Evolutionary conservation across 2,113 vertebrate genomes (phyloP).

Genomic region (Paradoxurus hermaphroditus): DNA sequence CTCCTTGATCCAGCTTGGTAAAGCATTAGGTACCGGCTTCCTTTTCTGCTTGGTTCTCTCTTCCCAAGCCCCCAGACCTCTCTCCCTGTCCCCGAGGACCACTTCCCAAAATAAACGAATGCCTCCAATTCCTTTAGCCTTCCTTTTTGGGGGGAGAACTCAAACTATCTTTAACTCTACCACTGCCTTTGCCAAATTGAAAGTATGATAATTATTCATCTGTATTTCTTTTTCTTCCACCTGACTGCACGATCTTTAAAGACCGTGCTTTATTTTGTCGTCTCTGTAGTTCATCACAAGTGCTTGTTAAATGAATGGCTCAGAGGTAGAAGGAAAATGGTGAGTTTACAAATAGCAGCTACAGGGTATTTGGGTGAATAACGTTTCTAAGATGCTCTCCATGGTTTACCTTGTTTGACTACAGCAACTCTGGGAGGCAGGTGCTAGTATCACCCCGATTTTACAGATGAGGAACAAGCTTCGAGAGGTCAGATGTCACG

Average conservation of each 20-base stretch:
- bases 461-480: not conserved
- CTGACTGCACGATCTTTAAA: not conserved
- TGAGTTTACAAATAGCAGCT: not conserved
- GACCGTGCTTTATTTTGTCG: not conserved
- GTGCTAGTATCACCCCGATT: not conserved
- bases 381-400: too few relatives aligned
- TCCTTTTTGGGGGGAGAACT: not conserved
- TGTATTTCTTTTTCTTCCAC: not conserved
- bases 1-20: rapidly evolving
- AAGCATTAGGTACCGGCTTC: rapidly evolving
- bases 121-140: not conserved
- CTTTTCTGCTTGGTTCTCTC: not conserved
- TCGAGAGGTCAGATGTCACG: not conserved
- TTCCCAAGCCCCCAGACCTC: not conserved
- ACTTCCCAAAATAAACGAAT: not conserved
- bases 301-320: not conserved
- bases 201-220: not conserved
- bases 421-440: too few relatives aligned
- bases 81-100: not conserved
- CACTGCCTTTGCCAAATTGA: not conserved
- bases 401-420: not conserved
- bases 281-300: not conserved
- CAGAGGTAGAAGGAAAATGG: not conserved
- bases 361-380: rapidly evolving
- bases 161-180: not conserved